These are phyloP conservation scores for Lytechinus pictus DNA, from an alignment of 35 echinoderm and acorn worm species.

Conservation along the genomic window DNA sequence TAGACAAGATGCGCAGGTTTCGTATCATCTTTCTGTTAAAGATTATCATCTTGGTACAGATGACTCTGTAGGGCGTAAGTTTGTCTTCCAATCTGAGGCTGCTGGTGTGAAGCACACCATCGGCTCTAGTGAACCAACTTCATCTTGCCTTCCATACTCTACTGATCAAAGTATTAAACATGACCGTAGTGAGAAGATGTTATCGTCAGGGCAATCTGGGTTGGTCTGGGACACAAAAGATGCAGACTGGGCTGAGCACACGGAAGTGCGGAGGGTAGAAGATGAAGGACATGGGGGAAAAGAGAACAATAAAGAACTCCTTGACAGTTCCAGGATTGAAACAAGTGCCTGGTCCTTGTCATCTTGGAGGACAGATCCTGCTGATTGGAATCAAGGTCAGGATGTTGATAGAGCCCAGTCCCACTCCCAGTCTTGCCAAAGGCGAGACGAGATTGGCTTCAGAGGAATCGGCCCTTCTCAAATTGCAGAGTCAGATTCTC, in stretches of 20 bases:
- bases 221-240: neutral
- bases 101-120: neutral
- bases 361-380: slow-evolving; percentile 32
- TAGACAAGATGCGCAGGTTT: neutral
- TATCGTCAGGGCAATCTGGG: neutral
- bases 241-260: neutral
- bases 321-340: neutral
- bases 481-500: neutral
- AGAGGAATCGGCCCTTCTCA: neutral
- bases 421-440: neutral
- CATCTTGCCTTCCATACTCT: neutral
- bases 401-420: neutral
- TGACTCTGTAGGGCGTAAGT: neutral
- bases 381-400: slow-evolving; percentile 1
- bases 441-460: neutral
- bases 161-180: neutral
- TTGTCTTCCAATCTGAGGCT: neutral
- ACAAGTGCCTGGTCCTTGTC: neutral
- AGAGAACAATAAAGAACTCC: neutral
- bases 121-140: neutral
- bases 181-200: neutral
- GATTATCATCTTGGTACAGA: neutral
- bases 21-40: neutral
- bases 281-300: neutral
- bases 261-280: neutral